Percentiles rank a stretch among this genome's conserved stretches.
Evolutionary conservation across 2,888 invertebrate species (phyloP).

Genomic region (Copidosoma aretas): DNA sequence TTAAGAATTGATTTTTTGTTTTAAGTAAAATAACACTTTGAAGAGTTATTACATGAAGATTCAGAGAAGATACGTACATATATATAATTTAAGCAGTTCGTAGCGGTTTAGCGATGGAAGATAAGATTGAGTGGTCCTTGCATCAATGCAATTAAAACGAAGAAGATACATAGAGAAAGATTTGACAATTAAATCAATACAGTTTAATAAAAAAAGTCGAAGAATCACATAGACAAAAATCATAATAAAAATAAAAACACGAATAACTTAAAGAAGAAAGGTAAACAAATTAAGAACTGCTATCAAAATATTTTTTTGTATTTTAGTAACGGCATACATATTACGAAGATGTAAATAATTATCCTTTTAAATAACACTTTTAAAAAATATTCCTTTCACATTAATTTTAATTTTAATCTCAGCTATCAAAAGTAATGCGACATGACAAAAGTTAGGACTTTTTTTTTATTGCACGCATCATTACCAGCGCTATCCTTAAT

Average conservation of each 20-base stretch:
- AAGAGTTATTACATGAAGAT: constrained; percentile 49
- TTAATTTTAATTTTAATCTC: not conserved
- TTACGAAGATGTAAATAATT: too few species aligned
- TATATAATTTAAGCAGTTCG: constrained; percentile 59
- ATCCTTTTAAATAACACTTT: not conserved
- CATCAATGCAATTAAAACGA: constrained; percentile 64
- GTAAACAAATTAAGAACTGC: too few species aligned
- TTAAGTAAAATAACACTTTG: constrained; percentile 44
- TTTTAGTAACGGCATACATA: too few species aligned
- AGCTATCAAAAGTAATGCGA: not conserved
- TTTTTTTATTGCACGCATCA: constrained; percentile 19
- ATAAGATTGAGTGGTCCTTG: constrained; percentile 79
- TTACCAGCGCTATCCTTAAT: not conserved
- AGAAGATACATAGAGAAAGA: constrained; percentile 31
- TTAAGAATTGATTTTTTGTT: constrained; percentile 3
- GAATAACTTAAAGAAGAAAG: too few species aligned
- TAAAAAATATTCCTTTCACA: not conserved
- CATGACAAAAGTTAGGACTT: constrained; percentile 11
- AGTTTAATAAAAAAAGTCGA: not conserved
- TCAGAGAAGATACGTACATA: constrained; percentile 53
- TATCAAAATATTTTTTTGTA: too few species aligned
- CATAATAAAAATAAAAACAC: constrained; percentile 7
- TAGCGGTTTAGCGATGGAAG: constrained; percentile 60
- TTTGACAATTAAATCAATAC: constrained; percentile 32
- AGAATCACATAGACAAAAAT: constrained; percentile 4